phyloP scores from a whole-genome alignment of 1,140 invertebrate species.

The Drosophila prosaltans region DNA sequence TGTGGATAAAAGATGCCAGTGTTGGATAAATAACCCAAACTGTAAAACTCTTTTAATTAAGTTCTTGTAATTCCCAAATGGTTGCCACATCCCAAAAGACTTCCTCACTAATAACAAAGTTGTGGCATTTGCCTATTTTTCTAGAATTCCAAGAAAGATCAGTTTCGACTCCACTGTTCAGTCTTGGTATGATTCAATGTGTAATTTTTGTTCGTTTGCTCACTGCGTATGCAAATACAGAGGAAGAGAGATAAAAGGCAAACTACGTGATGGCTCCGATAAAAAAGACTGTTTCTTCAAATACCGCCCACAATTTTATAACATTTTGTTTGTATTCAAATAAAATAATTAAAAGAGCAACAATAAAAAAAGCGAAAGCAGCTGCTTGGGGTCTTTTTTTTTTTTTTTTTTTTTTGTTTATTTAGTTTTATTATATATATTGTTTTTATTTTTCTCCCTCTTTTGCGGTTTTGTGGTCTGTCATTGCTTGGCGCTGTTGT shows the following conservation, averaged over 20 bases:
- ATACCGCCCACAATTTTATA: constrained; percentile 66
- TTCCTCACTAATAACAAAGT: background rate
- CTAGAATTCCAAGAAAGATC: background rate
- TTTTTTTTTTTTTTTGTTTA: constrained; percentile 16
- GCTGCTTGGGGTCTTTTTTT: constrained; percentile 24
- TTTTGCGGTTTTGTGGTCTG: constrained; percentile 55
- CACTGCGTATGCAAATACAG: constrained; percentile 75
- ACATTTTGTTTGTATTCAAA: constrained; percentile 55
- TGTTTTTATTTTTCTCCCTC: constrained; percentile 23
- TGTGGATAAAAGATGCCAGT: constrained; percentile 15
- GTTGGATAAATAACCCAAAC: too few species aligned
- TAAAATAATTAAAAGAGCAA: constrained; percentile 18
- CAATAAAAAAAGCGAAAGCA: constrained; percentile 69
- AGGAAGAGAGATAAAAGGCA: constrained; percentile 60
- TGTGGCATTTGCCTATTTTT: background rate
- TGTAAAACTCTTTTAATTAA: background rate
- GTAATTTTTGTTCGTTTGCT: constrained; percentile 40
- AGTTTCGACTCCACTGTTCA: constrained; percentile 30
- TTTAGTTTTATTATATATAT: constrained; percentile 9
- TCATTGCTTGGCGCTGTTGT: constrained; percentile 2
- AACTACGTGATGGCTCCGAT: constrained; percentile 69
- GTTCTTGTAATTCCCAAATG: background rate
- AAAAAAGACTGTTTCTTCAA: constrained; percentile 62
- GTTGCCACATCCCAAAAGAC: background rate
- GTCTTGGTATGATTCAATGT: constrained; percentile 47